Base-by-base conservation (phyloP, 2,888 invertebrate species). In the Agrilus mali region DNA sequence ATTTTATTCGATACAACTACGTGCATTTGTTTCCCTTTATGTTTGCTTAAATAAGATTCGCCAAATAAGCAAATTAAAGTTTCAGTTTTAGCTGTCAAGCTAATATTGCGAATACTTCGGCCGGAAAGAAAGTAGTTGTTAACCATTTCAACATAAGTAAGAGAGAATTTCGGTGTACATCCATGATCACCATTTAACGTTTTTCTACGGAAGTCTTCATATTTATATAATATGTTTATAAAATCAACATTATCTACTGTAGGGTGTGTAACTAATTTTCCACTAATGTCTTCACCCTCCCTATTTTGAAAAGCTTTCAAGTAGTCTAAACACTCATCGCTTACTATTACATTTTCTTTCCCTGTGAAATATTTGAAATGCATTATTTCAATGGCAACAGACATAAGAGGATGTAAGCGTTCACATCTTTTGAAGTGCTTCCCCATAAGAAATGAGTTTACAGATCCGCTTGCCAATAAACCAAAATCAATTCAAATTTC, bases 101-200 rank as follows among this genome's bases (percentile, higher is more conserved):
- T 45, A 12, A 45, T 45, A 7, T 35, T 10, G 15, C n/a, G n/a
- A n/a, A n/a, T n/a, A n/a, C n/a, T n/a, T n/a, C n/a, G n/a, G n/a
- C n/a, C n/a, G n/a, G n/a, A n/a, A n/a, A n/a, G n/a, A n/a, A n/a
- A n/a, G n/a, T n/a, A n/a, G n/a, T n/a, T n/a, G n/a, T n/a, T n/a
- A n/a, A n/a, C 54, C 15, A 53, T 40, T 41, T 38, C 40, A 41
- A 20, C 42, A 36, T 41, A 48, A 17, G 51, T 53, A 47, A 55
- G 53, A 41, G 49, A 49, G 41, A 52, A 47, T 37, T 50, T 33
- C 38, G 50, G 44, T 41, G 41, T 44, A 36, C 32, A 16, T 35
- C 49, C 49, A 41, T 47, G 41, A 34, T 48, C 42, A 39, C 50
- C 49, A 36, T 36, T 43, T 17, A 49, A 43, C 32, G 49, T 45